A percentile compares a stretch with the other conserved stretches of the same genome.
Evolutionary conservation across 2,113 vertebrate species (phyloP).

Genomic region (Lamprotornis superbus): DNA sequence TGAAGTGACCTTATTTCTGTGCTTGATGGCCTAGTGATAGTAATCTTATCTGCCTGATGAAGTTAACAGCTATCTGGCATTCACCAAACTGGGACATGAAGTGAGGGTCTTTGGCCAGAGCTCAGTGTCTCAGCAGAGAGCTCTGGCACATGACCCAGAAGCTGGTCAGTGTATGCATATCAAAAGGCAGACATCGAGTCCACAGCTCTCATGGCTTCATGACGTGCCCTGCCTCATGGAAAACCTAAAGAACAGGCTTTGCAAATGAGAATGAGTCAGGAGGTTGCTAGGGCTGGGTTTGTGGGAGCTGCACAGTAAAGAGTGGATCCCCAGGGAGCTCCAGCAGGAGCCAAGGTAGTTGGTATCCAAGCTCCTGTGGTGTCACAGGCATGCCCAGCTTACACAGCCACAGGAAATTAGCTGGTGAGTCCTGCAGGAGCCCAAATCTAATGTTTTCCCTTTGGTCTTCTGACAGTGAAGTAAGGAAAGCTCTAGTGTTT

Average conservation of each 20-base stretch:
- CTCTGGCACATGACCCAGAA: not conserved
- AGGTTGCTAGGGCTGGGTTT: not conserved
- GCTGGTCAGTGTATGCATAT: not conserved
- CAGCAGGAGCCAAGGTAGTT: not conserved
- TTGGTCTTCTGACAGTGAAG: not conserved
- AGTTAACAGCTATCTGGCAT: not conserved
- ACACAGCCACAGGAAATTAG: not conserved
- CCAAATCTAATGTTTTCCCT: not conserved
- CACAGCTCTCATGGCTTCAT: not conserved
- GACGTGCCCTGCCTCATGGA: not conserved
- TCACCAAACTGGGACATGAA: not conserved
- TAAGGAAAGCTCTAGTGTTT: not conserved
- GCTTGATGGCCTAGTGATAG: not conserved
- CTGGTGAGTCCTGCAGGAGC: not conserved
- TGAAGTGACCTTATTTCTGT: not conserved
- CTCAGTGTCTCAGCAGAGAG: not conserved
- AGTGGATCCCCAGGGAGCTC: not conserved
- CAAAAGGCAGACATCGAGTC: not conserved
- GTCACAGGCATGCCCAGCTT: accelerated
- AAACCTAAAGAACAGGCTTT: not conserved
- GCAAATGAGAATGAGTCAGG: not conserved
- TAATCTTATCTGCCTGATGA: not conserved
- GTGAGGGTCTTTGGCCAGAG: not conserved
- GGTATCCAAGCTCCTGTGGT: not conserved
- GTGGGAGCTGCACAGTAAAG: not conserved